Conservation (phyloP, 2,888 invertebrate species). For the Ochropleura plecta region DNA sequence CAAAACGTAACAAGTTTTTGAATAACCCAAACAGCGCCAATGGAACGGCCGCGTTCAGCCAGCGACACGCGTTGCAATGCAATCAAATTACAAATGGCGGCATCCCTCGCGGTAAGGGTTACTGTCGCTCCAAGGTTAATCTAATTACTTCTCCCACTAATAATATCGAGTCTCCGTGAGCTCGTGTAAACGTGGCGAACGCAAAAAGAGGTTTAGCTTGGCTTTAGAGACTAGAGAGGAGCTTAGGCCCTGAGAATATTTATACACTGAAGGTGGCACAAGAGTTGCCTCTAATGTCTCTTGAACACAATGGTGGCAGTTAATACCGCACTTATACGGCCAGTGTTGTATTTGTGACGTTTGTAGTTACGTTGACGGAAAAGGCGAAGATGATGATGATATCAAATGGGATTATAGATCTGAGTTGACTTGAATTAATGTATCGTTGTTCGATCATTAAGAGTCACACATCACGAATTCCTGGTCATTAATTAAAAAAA, state of each 20-base stretch:
- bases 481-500: background rate
- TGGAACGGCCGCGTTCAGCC: constrained; percentile 59
- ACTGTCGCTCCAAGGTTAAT: constrained; percentile 87
- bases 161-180: constrained; percentile 75
- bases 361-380: constrained; percentile 19
- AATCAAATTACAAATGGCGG: constrained; percentile 77
- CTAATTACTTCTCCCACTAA: constrained; percentile 84
- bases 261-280: constrained; percentile 46
- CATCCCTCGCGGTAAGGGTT: constrained; percentile 83
- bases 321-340: constrained; percentile 26
- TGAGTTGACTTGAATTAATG: constrained; percentile 10
- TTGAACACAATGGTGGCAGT: constrained; percentile 50
- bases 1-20: constrained; percentile 47
- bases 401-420: constrained; percentile 19
- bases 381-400: constrained; percentile 34
- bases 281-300: constrained; percentile 36
- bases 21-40: constrained; percentile 38
- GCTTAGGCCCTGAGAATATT: constrained; percentile 52
- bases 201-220: constrained; percentile 50
- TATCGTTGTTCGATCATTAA: background rate
- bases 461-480: constrained; percentile 11
- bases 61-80: constrained; percentile 77
- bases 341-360: constrained; percentile 50
- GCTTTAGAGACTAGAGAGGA: constrained; percentile 26
- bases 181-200: constrained; percentile 54